A percentile compares a stretch with the other conserved stretches of the same genome.
Evolutionary conservation across 1,140 invertebrate genomes (phyloP).

Genomic region (Scylla paramamosain): DNA sequence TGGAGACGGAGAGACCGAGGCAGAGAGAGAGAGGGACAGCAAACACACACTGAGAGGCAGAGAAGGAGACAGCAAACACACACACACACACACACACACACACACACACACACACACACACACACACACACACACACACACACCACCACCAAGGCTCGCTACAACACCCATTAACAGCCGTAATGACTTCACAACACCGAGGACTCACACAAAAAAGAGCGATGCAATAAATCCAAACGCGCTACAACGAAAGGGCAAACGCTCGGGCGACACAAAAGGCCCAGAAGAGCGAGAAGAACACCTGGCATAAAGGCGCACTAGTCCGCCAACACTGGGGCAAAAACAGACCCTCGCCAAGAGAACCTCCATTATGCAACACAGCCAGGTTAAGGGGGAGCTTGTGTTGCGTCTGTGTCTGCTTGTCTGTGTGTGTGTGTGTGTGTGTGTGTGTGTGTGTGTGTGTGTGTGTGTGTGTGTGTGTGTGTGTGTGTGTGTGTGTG

Average conservation of each 20-base stretch:
- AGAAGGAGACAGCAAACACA: not conserved
- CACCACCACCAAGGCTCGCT: not conserved
- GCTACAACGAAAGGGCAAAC: not conserved
- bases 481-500: not conserved
- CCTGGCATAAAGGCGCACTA: not conserved
- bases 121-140: not conserved
- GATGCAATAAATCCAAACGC: not conserved
- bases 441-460: not conserved
- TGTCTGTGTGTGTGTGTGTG: not conserved
- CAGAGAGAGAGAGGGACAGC: too few species aligned
- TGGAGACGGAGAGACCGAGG: too few species aligned
- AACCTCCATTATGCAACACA: not conserved
- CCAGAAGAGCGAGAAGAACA: not conserved
- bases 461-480: constrained; percentile 24
- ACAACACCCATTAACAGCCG: too few species aligned
- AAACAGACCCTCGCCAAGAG: not conserved
- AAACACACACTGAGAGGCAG: not conserved
- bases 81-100: not conserved
- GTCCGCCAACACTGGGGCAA: not conserved
- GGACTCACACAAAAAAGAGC: too few species aligned
- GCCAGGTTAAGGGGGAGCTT: not conserved
- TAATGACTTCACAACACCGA: too few species aligned
- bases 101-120: not conserved
- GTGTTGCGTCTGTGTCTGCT: not conserved
- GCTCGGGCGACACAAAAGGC: not conserved